Evolutionary conservation across 2,797 vertebrate species (phyloP), one percentile per base, ranked within the genome.

Genomic region (Netta rufina): DNA sequence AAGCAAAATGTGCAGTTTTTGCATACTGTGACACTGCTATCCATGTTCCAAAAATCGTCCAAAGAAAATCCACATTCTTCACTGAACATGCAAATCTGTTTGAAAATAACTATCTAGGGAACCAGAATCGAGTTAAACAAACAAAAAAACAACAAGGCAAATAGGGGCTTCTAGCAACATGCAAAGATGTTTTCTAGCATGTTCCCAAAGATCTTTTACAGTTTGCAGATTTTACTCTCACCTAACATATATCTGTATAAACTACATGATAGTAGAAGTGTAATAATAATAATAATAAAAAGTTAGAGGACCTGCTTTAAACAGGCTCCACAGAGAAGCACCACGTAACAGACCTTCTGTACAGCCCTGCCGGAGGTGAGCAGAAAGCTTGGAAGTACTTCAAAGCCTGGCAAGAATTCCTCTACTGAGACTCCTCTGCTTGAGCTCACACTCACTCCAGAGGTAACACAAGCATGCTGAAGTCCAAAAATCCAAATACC

Each of bases 1-100:
- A 96, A 97, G 94, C 92, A 95, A 97, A 96, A 97, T 96, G 97
- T 98, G 98, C 97, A 98, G 96, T 96, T 95, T 97, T 83, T 74
- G 95, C 96, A 93, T 97, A 95, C 95, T 95, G 94, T 95, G 95
- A 95, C 96, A 95, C 74, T 96, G 74, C 72, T 93, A 62, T 81
- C 89, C 94, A 94, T 0, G 6, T 95, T 97, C 97, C 57, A 96
- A 96, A 96, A 96, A 96, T 30, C 97, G 78, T 76, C 77, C 75
- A 87, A 92, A 90, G 66, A 94, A 96, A 87, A 88, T 49, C 77
- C 84, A 71, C 79, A 78, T 95, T 96, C 28, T 71, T 85, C 51
- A 84, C 62, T 45, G 43, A 45, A 45, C 43, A 45, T 45, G 19
- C 43, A 45, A 45, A 45, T 45, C 43, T 45, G 43, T 45, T 75